phyloP scores from a whole-genome alignment of 2,888 invertebrate genomes.

The Ormyrus pomaceus region DNA sequence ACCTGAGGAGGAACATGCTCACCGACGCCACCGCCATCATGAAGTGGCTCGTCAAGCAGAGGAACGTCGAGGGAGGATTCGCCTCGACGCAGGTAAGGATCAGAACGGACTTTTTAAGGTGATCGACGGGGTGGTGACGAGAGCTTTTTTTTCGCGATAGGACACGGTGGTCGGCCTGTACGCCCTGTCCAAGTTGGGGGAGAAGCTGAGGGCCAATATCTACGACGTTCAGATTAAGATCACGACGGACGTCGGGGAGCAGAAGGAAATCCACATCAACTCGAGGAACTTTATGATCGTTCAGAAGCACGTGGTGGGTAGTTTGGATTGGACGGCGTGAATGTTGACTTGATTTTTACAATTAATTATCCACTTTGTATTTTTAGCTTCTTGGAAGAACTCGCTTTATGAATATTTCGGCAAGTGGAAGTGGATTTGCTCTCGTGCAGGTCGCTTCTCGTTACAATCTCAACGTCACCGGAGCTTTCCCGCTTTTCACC shows the following conservation, averaged over 20 bases:
- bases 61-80: conserved; percentile 84
- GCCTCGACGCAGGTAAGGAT: conserved; percentile 80
- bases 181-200: conserved; percentile 83
- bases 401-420: conserved; percentile 83
- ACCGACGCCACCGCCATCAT: conserved; percentile 81
- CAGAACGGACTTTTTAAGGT: too few relatives aligned
- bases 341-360: too few relatives aligned
- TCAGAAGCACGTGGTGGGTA: conserved; percentile 85
- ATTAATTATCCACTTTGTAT: conserved; percentile 12
- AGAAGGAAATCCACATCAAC: conserved; percentile 83
- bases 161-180: conserved; percentile 87
- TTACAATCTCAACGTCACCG: conserved; percentile 91
- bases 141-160: conserved; percentile 65
- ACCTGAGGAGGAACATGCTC: conserved; percentile 76
- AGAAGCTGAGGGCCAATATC: conserved; percentile 77
- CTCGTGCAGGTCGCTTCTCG: conserved; percentile 87
- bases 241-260: conserved; percentile 77
- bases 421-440: conserved; percentile 88
- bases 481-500: conserved; percentile 90
- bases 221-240: conserved; percentile 79
- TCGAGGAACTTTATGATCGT: conserved; percentile 88
- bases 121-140: too few relatives aligned
- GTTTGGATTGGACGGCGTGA: too few relatives aligned
- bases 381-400: conserved; percentile 78
- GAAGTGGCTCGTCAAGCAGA: conserved; percentile 84